These are phyloP conservation scores for Diorhabda elongata DNA, from an alignment of 1,140 invertebrate genomes.

Conservation along the genomic window DNA sequence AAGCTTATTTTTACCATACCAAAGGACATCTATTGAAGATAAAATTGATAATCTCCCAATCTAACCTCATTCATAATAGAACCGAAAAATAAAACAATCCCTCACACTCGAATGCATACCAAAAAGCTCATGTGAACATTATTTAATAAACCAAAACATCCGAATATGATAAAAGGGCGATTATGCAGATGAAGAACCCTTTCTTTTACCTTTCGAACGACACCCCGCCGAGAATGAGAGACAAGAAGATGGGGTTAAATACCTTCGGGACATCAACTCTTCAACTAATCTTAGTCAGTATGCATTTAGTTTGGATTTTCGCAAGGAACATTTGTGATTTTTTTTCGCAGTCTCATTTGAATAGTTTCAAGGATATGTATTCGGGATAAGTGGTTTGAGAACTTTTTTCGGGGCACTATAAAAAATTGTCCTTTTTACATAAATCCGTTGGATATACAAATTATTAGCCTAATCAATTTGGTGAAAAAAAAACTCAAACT, in stretches of 20 bases:
- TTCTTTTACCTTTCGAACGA: neutral
- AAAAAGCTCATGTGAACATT: constrained; percentile 12
- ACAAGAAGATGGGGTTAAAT: constrained; percentile 21
- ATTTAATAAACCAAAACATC: constrained; percentile 21
- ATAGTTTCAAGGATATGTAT: constrained; percentile 8
- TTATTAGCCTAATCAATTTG: no score
- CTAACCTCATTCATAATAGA: constrained; percentile 18
- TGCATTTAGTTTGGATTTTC: constrained; percentile 15
- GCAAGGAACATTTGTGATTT: constrained; percentile 15
- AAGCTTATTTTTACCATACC: neutral
- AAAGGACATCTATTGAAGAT: constrained; percentile 5
- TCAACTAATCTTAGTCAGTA: constrained; percentile 14
- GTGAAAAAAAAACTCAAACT: no score
- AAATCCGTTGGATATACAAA: neutral
- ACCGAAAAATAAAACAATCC: constrained; percentile 20
- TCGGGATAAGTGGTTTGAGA: constrained; percentile 20
- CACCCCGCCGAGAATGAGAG: constrained; percentile 14
- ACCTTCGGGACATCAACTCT: constrained; percentile 13
- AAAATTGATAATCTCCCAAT: constrained; percentile 18
- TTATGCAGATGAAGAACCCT: constrained; percentile 20
- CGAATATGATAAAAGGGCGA: constrained; percentile 21
- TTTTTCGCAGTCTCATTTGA: constrained; percentile 17
- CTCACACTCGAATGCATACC: constrained; percentile 15
- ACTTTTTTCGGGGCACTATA: constrained; percentile 5
- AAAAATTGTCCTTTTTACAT: constrained; percentile 8